Evolutionary conservation across 1,140 invertebrate species (phyloP).

Genomic region (Drosophila littoralis): DNA sequence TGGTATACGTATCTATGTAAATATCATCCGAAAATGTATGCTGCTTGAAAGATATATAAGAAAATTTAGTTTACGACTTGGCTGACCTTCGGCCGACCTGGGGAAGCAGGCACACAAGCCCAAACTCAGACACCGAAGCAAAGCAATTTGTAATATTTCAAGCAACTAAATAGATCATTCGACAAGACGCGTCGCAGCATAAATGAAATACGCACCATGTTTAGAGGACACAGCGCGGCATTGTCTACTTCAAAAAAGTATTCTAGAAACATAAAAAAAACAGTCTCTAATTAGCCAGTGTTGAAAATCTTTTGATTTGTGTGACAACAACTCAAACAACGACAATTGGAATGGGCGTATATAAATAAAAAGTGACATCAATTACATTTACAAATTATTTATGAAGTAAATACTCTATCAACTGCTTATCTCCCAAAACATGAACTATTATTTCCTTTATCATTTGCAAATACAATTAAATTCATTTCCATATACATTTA

Average conservation of each 20-base stretch:
- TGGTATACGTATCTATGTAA: constrained; percentile 43
- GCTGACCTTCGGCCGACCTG: constrained; percentile 68
- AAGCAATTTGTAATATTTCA: constrained; percentile 41
- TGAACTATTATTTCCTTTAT: background rate
- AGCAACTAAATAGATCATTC: constrained; percentile 48
- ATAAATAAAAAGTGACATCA: constrained; percentile 3
- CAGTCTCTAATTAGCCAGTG: constrained; percentile 10
- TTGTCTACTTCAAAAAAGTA: constrained; percentile 16
- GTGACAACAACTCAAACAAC: constrained; percentile 33
- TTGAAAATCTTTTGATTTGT: constrained; percentile 56
- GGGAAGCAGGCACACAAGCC: constrained; percentile 5
- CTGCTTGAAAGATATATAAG: constrained; percentile 62
- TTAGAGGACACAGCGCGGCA: constrained; percentile 25
- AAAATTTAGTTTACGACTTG: constrained; percentile 72
- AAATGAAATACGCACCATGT: constrained; percentile 7
- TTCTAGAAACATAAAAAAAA: background rate
- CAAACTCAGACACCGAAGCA: constrained; percentile 1
- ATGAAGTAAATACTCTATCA: background rate
- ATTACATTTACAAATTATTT: background rate
- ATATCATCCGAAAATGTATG: constrained; percentile 71
- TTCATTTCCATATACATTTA: background rate
- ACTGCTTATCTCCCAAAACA: background rate
- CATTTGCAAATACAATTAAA: background rate
- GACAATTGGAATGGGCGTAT: background rate
- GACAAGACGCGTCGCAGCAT: constrained; percentile 19